Evolutionary conservation across 53 echinoderm and acorn worm genomes (phyloP).

Genomic region (Crossaster papposus): DNA sequence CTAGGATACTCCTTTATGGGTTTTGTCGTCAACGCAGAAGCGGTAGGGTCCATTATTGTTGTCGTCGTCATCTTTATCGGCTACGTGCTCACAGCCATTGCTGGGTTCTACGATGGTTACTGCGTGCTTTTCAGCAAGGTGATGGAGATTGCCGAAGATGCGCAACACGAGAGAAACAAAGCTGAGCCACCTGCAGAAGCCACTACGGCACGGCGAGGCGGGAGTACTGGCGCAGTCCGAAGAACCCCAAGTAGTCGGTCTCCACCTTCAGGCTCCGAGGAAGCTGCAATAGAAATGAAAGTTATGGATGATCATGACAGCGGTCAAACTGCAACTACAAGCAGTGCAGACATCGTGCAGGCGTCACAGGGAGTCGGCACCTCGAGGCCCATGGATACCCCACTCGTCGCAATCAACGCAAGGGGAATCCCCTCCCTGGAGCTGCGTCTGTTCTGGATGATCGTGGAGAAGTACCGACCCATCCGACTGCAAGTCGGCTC

Average conservation of each 20-base stretch:
- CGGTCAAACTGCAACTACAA: not conserved
- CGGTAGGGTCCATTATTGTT: constrained; percentile 68
- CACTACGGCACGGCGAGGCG: not conserved
- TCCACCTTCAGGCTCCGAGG: not conserved
- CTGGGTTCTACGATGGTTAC: constrained; percentile 85
- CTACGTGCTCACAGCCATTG: constrained; percentile 68
- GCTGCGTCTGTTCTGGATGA: constrained; percentile 68
- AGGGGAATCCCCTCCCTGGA: constrained; percentile 68
- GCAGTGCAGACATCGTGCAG: not conserved
- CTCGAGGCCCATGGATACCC: not conserved
- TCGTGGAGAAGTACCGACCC: constrained; percentile 76
- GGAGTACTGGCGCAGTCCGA: not conserved
- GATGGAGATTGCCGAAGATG: constrained; percentile 62
- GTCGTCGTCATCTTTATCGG: constrained; percentile 72
- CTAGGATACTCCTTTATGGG: constrained; percentile 88
- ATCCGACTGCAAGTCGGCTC: constrained; percentile 64
- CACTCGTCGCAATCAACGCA: constrained; percentile 49
- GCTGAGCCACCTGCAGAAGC: not conserved
- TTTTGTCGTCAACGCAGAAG: constrained; percentile 81
- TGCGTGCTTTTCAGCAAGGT: constrained; percentile 68
- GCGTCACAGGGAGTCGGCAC: not conserved
- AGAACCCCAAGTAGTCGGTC: not conserved
- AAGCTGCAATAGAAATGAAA: not conserved
- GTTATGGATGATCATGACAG: not conserved
- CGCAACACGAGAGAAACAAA: not conserved